Percentiles rank a stretch among this genome's conserved stretches.
Conservation (phyloP, 2,888 invertebrate genomes). For the Agriopis leucophaearia region DNA sequence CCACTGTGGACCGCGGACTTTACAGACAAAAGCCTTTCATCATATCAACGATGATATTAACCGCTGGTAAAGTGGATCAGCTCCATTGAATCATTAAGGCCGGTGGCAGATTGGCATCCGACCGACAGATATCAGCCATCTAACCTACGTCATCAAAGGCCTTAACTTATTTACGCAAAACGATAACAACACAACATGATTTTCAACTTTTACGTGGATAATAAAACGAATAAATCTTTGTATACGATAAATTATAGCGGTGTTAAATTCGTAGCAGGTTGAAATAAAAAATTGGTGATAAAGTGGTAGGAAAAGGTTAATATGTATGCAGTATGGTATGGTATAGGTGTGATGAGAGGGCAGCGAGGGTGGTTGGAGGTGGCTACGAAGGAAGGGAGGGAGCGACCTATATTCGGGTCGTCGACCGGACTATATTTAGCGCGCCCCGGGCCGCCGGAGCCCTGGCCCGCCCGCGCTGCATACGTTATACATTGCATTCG, state of each 20-base stretch:
- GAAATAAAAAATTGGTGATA: constrained; percentile 40
- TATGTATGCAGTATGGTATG: constrained; percentile 46
- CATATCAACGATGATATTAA: constrained; percentile 12
- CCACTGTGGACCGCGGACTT: neutral
- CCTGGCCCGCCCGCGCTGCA: constrained; percentile 58
- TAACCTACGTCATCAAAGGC: constrained; percentile 38
- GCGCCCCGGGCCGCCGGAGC: constrained; percentile 56
- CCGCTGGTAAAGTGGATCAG: constrained; percentile 22
- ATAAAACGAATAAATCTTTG: constrained; percentile 20
- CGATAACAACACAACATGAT: constrained; percentile 22
- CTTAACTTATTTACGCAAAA: constrained; percentile 39
- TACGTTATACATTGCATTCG: constrained; percentile 63
- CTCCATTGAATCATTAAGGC: constrained; percentile 33
- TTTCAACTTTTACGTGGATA: constrained; percentile 22
- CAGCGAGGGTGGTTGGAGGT: constrained; percentile 40
- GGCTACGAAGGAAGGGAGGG: constrained; percentile 52
- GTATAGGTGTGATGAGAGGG: constrained; percentile 46
- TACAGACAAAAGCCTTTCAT: constrained; percentile 1
- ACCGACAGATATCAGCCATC: constrained; percentile 28
- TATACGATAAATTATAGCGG: constrained; percentile 3
- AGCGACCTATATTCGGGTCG: constrained; percentile 78
- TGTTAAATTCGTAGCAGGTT: constrained; percentile 20
- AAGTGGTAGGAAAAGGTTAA: constrained; percentile 43
- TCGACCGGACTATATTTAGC: constrained; percentile 82
- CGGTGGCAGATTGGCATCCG: constrained; percentile 29